A percentile compares a stretch with the other conserved stretches of the same genome.
Evolutionary conservation across 1,140 invertebrate species (phyloP).

Genomic region (Epicauta chinensis): DNA sequence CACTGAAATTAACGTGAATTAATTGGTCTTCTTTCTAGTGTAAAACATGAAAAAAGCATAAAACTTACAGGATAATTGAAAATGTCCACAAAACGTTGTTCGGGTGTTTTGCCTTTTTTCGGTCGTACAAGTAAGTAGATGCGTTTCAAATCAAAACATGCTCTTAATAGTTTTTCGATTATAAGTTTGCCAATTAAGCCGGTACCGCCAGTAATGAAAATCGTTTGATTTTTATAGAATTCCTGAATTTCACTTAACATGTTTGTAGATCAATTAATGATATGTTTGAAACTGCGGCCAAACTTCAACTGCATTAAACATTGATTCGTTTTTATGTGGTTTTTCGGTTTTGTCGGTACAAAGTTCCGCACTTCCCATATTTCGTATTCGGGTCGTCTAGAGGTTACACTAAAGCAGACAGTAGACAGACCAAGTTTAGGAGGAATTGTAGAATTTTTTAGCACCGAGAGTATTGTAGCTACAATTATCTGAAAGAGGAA

Average conservation of each 20-base stretch:
- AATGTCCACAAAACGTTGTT: slow-evolving; percentile 53
- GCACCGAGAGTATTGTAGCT: too few relatives aligned
- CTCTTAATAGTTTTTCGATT: slow-evolving; percentile 40
- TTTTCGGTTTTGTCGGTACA: too few relatives aligned
- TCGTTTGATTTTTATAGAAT: slow-evolving; percentile 6
- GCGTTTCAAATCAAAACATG: slow-evolving; percentile 52
- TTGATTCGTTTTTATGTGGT: too few relatives aligned
- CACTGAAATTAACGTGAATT: slow-evolving; percentile 15
- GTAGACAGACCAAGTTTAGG: too few relatives aligned
- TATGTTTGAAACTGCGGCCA: too few relatives aligned
- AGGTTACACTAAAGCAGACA: too few relatives aligned
- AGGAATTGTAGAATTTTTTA: too few relatives aligned
- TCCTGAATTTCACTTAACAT: neutral
- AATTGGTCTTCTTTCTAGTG: neutral
- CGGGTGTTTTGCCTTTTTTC: slow-evolving; percentile 66
- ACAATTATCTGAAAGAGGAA: too few relatives aligned
- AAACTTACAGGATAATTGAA: slow-evolving; percentile 56
- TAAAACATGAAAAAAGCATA: neutral
- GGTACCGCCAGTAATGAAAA: slow-evolving; percentile 4
- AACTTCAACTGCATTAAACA: too few relatives aligned
- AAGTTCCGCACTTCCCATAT: too few relatives aligned
- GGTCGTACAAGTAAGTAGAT: slow-evolving; percentile 71
- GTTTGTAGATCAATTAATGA: too few relatives aligned
- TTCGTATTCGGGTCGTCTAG: too few relatives aligned
- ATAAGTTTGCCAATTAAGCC: slow-evolving; percentile 52